A percentile compares a stretch with the other conserved stretches of the same genome.
Conservation (phyloP, 2,888 invertebrate genomes). For the Meteorus colon region DNA sequence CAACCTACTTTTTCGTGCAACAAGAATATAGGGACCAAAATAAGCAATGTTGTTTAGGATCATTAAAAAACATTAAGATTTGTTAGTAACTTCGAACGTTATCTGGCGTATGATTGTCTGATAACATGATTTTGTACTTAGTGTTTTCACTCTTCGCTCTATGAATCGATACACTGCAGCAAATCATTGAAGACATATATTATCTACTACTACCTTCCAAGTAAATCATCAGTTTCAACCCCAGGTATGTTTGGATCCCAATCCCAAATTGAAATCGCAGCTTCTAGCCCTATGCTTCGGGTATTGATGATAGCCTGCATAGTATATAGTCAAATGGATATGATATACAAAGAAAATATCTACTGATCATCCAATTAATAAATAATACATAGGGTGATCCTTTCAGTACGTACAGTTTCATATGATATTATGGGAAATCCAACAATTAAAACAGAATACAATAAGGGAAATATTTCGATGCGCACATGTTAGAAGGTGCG, state of each 20-base stretch:
- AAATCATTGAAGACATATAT: slow-evolving; percentile 30
- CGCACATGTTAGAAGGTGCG: neutral
- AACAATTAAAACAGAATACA: neutral
- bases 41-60: neutral
- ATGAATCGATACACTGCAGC: slow-evolving; percentile 12
- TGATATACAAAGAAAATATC: slow-evolving; percentile 41
- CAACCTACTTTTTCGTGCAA: neutral
- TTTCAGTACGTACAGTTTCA: neutral
- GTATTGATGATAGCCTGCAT: slow-evolving; percentile 85
- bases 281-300: slow-evolving; percentile 80
- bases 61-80: neutral
- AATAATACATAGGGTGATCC: neutral
- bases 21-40: neutral
- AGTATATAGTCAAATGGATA: slow-evolving; percentile 41
- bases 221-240: slow-evolving; percentile 86
- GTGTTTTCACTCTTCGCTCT: neutral
- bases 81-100: neutral
- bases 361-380: neutral
- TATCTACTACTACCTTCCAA: slow-evolving; percentile 81
- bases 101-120: slow-evolving; percentile 2
- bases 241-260: slow-evolving; percentile 87
- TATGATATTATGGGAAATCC: neutral
- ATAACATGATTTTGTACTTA: slow-evolving; percentile 33
- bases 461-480: neutral
- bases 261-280: slow-evolving; percentile 87